Evolutionary conservation across 1,140 invertebrate species (phyloP).

Genomic region (Elysia chlorotica): DNA sequence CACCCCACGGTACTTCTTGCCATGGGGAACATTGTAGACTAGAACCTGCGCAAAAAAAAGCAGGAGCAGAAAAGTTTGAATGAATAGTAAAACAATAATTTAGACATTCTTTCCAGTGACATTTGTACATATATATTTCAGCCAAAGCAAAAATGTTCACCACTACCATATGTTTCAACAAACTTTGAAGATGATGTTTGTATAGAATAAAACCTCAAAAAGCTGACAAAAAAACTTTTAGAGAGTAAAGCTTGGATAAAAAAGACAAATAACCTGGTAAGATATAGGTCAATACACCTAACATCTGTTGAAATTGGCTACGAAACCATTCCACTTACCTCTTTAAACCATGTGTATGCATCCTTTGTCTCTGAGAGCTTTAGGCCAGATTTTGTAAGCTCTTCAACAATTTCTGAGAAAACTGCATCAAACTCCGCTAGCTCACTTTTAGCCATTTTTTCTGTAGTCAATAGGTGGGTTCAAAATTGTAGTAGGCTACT

Average conservation of each 20-base stretch:
- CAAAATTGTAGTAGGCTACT: too few relatives aligned
- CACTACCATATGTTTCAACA: background rate
- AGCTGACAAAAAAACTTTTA: background rate
- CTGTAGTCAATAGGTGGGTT: too few relatives aligned
- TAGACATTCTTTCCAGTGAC: background rate
- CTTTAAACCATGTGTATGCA: conserved; percentile 48
- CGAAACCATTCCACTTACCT: conserved; percentile 42
- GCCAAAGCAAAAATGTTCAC: background rate
- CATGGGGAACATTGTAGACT: conserved; percentile 66
- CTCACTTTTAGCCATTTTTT: too few relatives aligned
- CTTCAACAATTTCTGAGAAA: conserved; percentile 47
- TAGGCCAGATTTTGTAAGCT: conserved; percentile 34
- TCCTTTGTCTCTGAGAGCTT: conserved; percentile 39
- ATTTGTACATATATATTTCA: background rate
- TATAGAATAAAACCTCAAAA: too few relatives aligned
- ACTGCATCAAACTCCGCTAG: conserved; percentile 50
- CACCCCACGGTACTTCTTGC: conserved; percentile 75
- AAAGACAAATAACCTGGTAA: background rate
- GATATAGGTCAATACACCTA: too few relatives aligned
- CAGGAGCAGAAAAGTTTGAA: background rate
- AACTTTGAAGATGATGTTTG: too few relatives aligned
- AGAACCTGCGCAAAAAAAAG: conserved; percentile 54
- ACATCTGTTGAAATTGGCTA: too few relatives aligned
- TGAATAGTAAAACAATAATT: background rate
- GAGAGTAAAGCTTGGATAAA: background rate